These are phyloP conservation scores for Eulithis prunata DNA, from an alignment of 2,888 invertebrate species.

Conservation along the genomic window DNA sequence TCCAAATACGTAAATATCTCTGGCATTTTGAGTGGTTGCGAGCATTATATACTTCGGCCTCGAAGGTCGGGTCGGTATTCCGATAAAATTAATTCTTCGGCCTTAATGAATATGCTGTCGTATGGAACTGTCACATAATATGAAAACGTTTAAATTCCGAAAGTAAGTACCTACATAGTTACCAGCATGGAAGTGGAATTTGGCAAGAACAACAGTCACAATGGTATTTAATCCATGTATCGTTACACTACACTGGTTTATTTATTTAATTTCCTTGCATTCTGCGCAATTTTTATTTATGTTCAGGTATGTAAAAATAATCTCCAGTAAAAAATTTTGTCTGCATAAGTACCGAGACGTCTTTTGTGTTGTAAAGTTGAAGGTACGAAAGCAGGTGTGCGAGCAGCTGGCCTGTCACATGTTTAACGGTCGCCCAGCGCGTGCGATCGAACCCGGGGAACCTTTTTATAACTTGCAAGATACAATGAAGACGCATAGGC, in stretches of 20 bases:
- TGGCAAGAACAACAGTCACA: too few species aligned
- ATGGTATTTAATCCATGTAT: too few species aligned
- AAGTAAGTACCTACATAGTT: background rate
- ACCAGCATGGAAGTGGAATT: too few species aligned
- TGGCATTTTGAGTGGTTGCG: conserved; percentile 29
- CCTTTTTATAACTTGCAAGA: conserved; percentile 21
- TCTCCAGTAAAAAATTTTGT: conserved; percentile 1
- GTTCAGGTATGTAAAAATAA: too few species aligned
- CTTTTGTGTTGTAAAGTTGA: conserved; percentile 24
- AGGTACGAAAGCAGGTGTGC: conserved; percentile 50
- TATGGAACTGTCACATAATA: background rate
- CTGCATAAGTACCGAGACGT: conserved; percentile 8
- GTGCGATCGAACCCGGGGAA: conserved; percentile 34
- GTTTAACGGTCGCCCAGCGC: conserved; percentile 50
- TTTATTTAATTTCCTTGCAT: too few species aligned
- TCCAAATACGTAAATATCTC: conserved; percentile 25
- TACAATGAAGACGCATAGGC: conserved; percentile 6
- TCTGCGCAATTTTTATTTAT: background rate
- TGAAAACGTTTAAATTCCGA: background rate
- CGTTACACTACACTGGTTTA: too few species aligned
- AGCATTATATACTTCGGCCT: conserved; percentile 25
- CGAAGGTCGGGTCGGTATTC: conserved; percentile 25
- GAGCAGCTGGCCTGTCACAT: conserved; percentile 50
- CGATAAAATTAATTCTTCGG: conserved; percentile 34
- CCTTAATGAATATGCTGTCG: conserved; percentile 14